Percentiles rank a stretch among this genome's conserved stretches.
phyloP scores from a whole-genome alignment of 1,140 invertebrate species.

The Ladona fulva region DNA sequence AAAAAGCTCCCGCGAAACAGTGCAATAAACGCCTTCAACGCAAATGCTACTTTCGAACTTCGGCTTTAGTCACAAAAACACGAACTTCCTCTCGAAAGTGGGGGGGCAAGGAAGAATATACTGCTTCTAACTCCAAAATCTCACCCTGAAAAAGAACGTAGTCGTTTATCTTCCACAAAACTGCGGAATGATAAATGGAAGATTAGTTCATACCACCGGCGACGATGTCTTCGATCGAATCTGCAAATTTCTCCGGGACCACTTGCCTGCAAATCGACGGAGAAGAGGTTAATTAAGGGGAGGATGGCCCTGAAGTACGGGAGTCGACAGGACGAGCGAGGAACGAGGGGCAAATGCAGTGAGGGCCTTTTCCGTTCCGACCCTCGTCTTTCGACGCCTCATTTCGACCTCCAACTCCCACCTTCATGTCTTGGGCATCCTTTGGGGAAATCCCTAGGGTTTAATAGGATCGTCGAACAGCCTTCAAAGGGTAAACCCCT shows the following conservation, averaged over 20 bases:
- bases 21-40: too few species aligned
- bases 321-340: not conserved
- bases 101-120: too few species aligned
- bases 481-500: not conserved
- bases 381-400: not conserved
- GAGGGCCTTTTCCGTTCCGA: not conserved
- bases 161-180: too few species aligned
- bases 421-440: not conserved
- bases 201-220: too few species aligned
- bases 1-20: too few species aligned
- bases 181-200: too few species aligned
- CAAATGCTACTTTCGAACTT: too few species aligned
- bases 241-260: not conserved
- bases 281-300: not conserved
- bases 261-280: not conserved
- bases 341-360: not conserved
- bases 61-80: too few species aligned
- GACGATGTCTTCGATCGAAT: too few species aligned
- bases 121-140: too few species aligned
- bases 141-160: too few species aligned
- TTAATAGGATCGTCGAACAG: not conserved
- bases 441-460: not conserved
- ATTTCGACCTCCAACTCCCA: not conserved
- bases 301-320: not conserved
- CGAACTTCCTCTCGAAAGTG: too few species aligned